Evolutionary conservation across 2,888 invertebrate species (phyloP).

Genomic region (Synanthedon tipuliformis): DNA sequence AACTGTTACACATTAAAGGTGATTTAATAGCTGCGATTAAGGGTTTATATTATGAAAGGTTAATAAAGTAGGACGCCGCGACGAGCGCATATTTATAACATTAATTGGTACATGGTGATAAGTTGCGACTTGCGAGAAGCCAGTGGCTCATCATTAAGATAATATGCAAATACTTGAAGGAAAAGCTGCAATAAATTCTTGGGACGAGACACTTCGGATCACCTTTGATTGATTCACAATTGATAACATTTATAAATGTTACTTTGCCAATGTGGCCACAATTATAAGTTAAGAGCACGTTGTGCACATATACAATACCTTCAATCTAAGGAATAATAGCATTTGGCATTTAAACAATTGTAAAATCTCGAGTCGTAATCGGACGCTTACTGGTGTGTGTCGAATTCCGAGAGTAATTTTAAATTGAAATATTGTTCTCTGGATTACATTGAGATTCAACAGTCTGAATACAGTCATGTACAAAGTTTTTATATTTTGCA

Average conservation of each 20-base stretch:
- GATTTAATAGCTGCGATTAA: slow-evolving; percentile 43
- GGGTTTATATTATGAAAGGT: slow-evolving; percentile 45
- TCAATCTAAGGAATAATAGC: not conserved
- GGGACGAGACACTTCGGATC: slow-evolving; percentile 26
- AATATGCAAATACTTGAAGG: slow-evolving; percentile 47
- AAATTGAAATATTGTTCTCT: too few species aligned
- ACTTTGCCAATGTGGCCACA: not conserved
- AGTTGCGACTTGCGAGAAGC: slow-evolving; percentile 25
- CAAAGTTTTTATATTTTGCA: too few species aligned
- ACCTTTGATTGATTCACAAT: slow-evolving; percentile 40
- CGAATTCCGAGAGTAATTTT: too few species aligned
- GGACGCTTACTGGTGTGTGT: too few species aligned
- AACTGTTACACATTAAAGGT: slow-evolving; percentile 40
- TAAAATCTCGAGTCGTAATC: not conserved
- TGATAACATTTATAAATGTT: not conserved
- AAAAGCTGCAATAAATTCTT: slow-evolving; percentile 38
- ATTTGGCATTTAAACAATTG: not conserved
- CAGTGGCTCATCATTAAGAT: slow-evolving; percentile 55
- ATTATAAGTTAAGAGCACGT: not conserved
- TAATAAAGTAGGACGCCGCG: slow-evolving; percentile 43
- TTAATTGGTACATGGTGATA: slow-evolving; percentile 60
- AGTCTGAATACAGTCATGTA: too few species aligned
- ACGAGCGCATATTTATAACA: slow-evolving; percentile 47
- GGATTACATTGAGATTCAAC: too few species aligned
- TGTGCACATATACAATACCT: not conserved